Conservation (phyloP, 2,888 invertebrate species). For the Heliothis peltigera region DNA sequence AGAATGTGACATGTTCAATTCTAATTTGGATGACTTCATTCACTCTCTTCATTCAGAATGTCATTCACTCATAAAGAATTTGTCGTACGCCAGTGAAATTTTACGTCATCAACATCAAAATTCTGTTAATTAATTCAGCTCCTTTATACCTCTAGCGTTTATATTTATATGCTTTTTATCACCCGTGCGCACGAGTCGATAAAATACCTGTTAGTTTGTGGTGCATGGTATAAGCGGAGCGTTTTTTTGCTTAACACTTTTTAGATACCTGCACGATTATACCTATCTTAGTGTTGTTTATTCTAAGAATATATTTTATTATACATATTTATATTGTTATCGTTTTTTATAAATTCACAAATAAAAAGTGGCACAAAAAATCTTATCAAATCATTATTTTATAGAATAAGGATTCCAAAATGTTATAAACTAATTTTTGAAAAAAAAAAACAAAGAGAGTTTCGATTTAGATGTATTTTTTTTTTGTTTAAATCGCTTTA, state of each 20-base stretch:
- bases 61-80: constrained; percentile 73
- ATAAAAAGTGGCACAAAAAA: too few relatives aligned
- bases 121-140: constrained; percentile 88
- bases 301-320: too few relatives aligned
- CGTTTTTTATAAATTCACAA: too few relatives aligned
- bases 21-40: constrained; percentile 58
- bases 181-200: constrained; percentile 84
- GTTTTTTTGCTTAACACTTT: constrained; percentile 21
- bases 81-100: constrained; percentile 81
- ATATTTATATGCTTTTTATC: constrained; percentile 85
- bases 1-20: constrained; percentile 8
- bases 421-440: too few relatives aligned
- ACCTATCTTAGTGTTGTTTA: too few relatives aligned
- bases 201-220: constrained; percentile 75
- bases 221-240: constrained; percentile 57
- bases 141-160: constrained; percentile 82
- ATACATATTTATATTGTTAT: too few relatives aligned
- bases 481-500: constrained; percentile 31
- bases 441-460: too few relatives aligned
- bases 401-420: too few relatives aligned
- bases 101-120: constrained; percentile 77
- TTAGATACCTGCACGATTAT: too few relatives aligned
- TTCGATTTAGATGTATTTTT: too few relatives aligned
- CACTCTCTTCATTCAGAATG: constrained; percentile 53
- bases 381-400: too few relatives aligned